Base-by-base conservation (phyloP, 2,113 vertebrate genomes). In the Labeo rohita region DNA sequence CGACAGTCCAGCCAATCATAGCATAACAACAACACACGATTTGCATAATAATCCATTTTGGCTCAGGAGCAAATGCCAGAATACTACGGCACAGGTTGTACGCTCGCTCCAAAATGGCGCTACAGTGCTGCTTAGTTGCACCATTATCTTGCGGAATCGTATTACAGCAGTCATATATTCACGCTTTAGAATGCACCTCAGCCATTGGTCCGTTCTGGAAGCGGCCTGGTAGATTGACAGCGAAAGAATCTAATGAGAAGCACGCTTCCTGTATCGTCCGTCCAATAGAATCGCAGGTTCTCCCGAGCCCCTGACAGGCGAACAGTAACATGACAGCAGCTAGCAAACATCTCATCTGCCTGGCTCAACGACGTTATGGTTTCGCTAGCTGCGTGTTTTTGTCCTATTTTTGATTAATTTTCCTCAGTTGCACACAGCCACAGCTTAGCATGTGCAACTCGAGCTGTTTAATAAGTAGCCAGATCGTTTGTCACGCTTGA, bases 271-370 rank as follows among this genome's bases (percentile, higher is more conserved):
- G n/a, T 39, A 6, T 18, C 34, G 36, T 28, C 18, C 18, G n/a
- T 43, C 82, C 79, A 85, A 83, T 83, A 4, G 39, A 21, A 15
- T 28, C 6, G 2, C 15, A 8, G 56, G 9, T 43, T 59, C 43
- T 2, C 68, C 28, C 18, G n/a, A 16, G 34, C 59, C 5, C 3
- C 10, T n/a, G 34, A 59, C 47, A 59, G 76, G 47, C 21, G 12
- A 34, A 63, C 80, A 83, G 84, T 80, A 89, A 89, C 86, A 80
- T 89, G 88, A 89, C 88, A 84, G 88, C 83, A 66, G 47, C 52
- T 84, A 84, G 61, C 83, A 52, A 78, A 81, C 88, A 56, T 86
- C 79, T 83, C 83, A 61, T 80, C 87, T 74, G 83, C 65, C 72
- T 59, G 77, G 34, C 23, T 56, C 59, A 79, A 45, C 70, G 79